A percentile compares a stretch with the other conserved stretches of the same genome.
Conservation (phyloP, 2,113 vertebrate species). For the Anhinga anhinga region DNA sequence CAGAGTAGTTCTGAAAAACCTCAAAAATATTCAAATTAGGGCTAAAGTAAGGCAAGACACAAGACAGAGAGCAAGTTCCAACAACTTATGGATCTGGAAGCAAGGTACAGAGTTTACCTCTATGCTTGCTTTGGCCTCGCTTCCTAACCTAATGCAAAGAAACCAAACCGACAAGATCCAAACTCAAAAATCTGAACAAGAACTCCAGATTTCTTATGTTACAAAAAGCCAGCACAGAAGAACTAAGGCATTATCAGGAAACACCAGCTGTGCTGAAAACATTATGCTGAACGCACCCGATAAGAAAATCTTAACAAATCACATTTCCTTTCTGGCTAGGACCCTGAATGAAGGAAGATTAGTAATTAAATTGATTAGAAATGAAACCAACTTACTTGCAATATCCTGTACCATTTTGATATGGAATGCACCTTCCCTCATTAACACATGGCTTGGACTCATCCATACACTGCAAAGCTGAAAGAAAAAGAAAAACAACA, state of each 20-base stretch:
- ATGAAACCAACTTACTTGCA: conserved; percentile 85
- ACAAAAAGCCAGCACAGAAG: background rate
- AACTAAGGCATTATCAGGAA: background rate
- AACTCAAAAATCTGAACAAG: background rate
- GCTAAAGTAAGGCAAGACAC: background rate
- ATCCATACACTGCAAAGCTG: conserved; percentile 89
- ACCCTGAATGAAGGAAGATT: background rate
- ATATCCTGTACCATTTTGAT: conserved; percentile 86
- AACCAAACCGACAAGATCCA: background rate
- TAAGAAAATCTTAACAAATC: background rate
- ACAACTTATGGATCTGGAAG: background rate
- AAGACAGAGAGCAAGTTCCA: background rate
- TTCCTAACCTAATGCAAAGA: background rate
- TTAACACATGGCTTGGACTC: conserved; percentile 86
- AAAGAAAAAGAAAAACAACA: conserved; percentile 57
- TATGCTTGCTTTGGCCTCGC: background rate
- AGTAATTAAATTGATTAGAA: background rate
- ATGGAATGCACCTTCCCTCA: conserved; percentile 86
- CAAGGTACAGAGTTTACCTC: background rate
- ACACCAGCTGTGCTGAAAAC: background rate
- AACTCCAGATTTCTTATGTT: background rate
- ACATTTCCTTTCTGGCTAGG: background rate
- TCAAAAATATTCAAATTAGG: background rate
- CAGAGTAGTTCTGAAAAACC: background rate
- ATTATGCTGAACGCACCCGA: background rate